Base-by-base conservation (phyloP, 1,140 invertebrate genomes). In the Lepidurus apus region DNA sequence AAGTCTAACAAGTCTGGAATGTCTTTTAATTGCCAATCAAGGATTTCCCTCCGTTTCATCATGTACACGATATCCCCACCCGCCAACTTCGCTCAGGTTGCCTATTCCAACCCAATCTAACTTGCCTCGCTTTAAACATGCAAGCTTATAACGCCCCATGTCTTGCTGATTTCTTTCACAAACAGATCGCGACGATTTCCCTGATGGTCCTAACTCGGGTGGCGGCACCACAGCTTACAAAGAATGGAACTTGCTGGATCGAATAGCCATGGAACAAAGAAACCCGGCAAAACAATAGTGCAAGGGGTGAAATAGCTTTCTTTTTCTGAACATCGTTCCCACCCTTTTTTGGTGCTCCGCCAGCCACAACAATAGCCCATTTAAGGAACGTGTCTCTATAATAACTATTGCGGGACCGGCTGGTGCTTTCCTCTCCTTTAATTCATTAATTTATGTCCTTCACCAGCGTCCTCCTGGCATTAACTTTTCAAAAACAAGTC, bases 1-100 rank as follows among this genome's bases (percentile, higher is more conserved):
- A 65, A 65, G 21, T 21, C 53, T 65, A 65, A 65, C 53, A 65
- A 65, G 53, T 65, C 53, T 65, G 21, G 53, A 21, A 65, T 65
- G 53, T 65, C 53, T 7, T 21, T 13, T 65, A 65, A 65, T 65
- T 65, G 53, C 17, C 53, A 65, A 65, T 65, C 53, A 65, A 65
- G 53, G 34, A 34, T 34, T 34, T 34, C 53, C 53, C 17, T 65
- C 53, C 53, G 17, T 7, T 65, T 65, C 13, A 34, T 34, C 34
- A 34, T 34, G 34, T 34, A 34, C 34, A 34, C 34, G 34, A 34
- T 34, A 34, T 34, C 34, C 34, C 3, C 4, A 34, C 34, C 34
- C 34, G 34, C 34, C 34, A 34, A 34, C 34, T 34, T 34, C 34
- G 34, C 34, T 34, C 34, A 34, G 34, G 34, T 34, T 4, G 34